A percentile compares a stretch with the other conserved stretches of the same genome.
Conservation (phyloP, 1,140 invertebrate genomes). For the Rhopalosiphum maidis region DNA sequence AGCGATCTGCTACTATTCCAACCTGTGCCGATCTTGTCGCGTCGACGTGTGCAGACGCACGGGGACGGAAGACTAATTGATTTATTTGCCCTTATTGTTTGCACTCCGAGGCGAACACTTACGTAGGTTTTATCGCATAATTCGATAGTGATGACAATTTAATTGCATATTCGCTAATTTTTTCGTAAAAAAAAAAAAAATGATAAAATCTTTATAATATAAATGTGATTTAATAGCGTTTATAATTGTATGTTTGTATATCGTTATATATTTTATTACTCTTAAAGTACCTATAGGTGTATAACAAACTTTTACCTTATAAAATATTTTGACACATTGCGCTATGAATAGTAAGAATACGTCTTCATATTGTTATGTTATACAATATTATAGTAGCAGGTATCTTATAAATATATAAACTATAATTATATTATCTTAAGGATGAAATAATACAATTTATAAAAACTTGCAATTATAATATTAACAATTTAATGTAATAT, state of each 20-base stretch:
- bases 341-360: too few relatives aligned
- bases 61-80: not conserved
- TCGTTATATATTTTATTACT: too few relatives aligned
- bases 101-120: not conserved
- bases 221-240: too few relatives aligned
- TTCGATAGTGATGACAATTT: not conserved
- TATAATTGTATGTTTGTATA: too few relatives aligned
- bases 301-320: not conserved
- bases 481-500: not conserved
- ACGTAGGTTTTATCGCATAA: not conserved
- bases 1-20: not conserved
- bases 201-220: too few relatives aligned
- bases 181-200: not conserved
- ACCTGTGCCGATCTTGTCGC: not conserved
- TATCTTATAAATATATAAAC: too few relatives aligned
- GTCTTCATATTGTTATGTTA: too few relatives aligned
- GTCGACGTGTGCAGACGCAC: not conserved
- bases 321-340: too few relatives aligned
- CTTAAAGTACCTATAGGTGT: too few relatives aligned
- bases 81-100: constrained; percentile 1
- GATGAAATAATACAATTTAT: too few relatives aligned
- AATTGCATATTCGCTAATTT: not conserved
- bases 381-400: too few relatives aligned
- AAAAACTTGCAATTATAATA: not conserved
- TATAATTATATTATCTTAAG: too few relatives aligned